Percentiles rank a stretch among this genome's conserved stretches.
Evolutionary conservation across 37 sponge, comb jelly and placozoan genomes (phyloP).

Genomic region (Lycopodina hypogea): DNA sequence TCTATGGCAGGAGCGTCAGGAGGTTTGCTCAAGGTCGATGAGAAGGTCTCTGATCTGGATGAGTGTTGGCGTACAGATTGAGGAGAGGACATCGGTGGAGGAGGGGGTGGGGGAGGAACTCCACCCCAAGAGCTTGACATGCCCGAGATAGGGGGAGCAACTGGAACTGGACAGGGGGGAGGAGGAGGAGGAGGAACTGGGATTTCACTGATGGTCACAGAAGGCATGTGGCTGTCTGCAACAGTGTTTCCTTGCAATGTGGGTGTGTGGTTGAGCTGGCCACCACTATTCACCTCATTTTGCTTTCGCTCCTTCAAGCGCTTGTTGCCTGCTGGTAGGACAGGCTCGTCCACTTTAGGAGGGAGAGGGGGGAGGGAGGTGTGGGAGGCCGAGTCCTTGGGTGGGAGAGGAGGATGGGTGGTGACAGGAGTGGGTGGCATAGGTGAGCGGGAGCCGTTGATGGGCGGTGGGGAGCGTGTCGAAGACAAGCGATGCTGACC

Average conservation of each 20-base stretch:
- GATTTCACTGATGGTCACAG: not conserved
- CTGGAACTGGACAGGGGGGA: conserved; percentile 4
- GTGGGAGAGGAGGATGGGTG: conserved; percentile 8
- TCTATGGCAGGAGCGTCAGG: not conserved
- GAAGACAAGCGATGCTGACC: too few species aligned
- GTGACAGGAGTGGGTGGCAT: too few species aligned
- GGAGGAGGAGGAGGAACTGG: conserved; percentile 25
- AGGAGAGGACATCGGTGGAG: conserved; percentile 13
- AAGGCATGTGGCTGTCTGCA: not conserved
- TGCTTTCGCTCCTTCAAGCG: not conserved
- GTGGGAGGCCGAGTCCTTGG: not conserved
- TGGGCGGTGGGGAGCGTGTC: too few species aligned
- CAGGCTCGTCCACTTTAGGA: not conserved
- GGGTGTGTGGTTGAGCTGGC: not conserved
- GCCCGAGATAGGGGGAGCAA: not conserved
- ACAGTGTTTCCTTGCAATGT: too few species aligned
- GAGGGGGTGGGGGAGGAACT: conserved; percentile 39
- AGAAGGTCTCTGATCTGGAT: too few species aligned
- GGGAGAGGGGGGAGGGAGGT: conserved; percentile 25
- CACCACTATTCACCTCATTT: too few species aligned
- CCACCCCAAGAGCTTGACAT: not conserved
- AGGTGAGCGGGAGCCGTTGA: too few species aligned
- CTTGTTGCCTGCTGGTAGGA: not conserved
- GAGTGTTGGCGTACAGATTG: not conserved
- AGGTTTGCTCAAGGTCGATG: not conserved